phyloP scores from a whole-genome alignment of 1,140 invertebrate genomes.

The Lepidotrigona ventralis region DNA sequence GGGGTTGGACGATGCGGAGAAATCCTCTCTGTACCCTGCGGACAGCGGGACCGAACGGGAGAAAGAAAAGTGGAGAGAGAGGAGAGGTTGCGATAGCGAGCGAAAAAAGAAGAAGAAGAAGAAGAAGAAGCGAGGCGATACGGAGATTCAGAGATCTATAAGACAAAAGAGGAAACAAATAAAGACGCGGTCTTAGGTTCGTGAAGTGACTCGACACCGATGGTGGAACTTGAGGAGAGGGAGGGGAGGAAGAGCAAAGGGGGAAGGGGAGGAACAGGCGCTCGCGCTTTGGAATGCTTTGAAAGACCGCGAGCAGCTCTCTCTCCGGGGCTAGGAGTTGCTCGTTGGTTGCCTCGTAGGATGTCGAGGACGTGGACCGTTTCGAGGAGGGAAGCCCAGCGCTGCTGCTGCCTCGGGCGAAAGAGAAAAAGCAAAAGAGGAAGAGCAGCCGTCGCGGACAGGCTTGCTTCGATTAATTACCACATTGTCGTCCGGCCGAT shows the following conservation, averaged over 20 bases:
- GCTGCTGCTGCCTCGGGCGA: slow-evolving; percentile 8
- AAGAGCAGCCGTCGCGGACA: slow-evolving; percentile 70
- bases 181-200: slow-evolving; percentile 65
- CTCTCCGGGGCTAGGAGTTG: slow-evolving; percentile 44
- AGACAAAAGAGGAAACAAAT: slow-evolving; percentile 69
- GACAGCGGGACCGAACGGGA: background rate
- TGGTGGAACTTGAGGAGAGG: slow-evolving; percentile 34
- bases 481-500: slow-evolving; percentile 77
- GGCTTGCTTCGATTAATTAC: slow-evolving; percentile 80
- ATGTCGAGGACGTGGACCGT: slow-evolving; percentile 71
- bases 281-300: slow-evolving; percentile 80
- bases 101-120: no score
- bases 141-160: slow-evolving; percentile 64
- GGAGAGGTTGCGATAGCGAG: background rate
- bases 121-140: background rate
- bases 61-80: background rate
- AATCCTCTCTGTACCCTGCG: no score
- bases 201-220: slow-evolving; percentile 65
- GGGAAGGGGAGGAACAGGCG: slow-evolving; percentile 71
- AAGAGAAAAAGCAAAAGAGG: slow-evolving; percentile 65
- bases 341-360: slow-evolving; percentile 64
- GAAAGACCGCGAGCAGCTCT: slow-evolving; percentile 77
- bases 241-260: slow-evolving; percentile 61
- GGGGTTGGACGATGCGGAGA: slow-evolving; percentile 1
- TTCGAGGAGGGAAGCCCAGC: slow-evolving; percentile 67